Evolutionary conservation across 2,113 vertebrate species (phyloP).

Genomic region (rat (Rattus norvegicus)): DNA sequence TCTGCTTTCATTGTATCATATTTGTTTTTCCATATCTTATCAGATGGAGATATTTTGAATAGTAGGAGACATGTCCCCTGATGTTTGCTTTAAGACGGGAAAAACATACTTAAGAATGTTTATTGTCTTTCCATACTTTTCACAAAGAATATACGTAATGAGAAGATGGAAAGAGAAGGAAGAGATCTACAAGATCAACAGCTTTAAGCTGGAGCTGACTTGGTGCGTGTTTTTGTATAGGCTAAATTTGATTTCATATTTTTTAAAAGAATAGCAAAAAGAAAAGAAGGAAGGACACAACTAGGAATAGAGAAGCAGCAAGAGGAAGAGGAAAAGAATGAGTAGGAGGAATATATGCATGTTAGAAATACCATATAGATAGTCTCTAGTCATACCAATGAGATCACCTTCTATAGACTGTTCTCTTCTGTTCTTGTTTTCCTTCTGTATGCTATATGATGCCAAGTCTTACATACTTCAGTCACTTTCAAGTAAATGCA

Average conservation of each 20-base stretch:
- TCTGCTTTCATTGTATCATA: background rate
- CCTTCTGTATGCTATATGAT: background rate
- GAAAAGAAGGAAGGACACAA: background rate
- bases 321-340: background rate
- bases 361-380: background rate
- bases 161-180: background rate
- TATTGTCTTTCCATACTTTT: background rate
- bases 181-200: background rate
- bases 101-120: background rate
- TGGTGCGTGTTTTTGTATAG: background rate
- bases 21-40: background rate
- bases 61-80: background rate
- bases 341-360: background rate
- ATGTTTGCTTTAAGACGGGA: background rate
- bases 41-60: conserved; percentile 21
- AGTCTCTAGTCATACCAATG: background rate
- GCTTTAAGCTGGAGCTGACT: background rate
- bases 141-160: background rate
- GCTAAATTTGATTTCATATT: background rate
- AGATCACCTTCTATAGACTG: background rate
- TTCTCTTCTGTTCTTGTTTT: background rate
- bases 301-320: background rate
- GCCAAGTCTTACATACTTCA: background rate
- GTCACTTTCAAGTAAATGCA: background rate
- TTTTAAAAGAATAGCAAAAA: background rate